Evolutionary conservation across 2,113 vertebrate species (phyloP).

Genomic region (crab-eating macaque (Macaca fascicularis)): DNA sequence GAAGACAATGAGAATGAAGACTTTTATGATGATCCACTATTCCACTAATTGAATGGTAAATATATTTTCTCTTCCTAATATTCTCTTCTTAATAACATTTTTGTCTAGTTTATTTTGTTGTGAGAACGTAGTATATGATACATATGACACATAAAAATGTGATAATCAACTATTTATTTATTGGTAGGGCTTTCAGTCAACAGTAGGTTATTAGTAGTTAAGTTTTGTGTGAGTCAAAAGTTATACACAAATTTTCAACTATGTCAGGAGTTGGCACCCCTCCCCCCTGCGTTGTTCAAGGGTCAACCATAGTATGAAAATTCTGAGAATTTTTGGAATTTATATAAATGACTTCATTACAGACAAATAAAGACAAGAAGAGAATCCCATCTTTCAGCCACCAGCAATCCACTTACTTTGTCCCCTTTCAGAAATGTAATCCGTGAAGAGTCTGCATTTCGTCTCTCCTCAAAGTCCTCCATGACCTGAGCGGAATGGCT

Average conservation of each 20-base stretch:
- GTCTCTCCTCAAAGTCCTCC: constrained; percentile 95
- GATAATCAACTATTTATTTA: neutral
- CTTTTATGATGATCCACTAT: neutral
- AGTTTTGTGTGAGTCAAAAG: neutral
- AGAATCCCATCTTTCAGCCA: neutral
- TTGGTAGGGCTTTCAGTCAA: neutral
- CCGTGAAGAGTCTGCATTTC: constrained; percentile 90
- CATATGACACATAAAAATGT: neutral
- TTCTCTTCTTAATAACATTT: neutral
- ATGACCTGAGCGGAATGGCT: constrained; percentile 90
- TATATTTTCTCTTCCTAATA: neutral
- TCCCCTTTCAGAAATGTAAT: constrained; percentile 95
- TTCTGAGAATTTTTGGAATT: neutral
- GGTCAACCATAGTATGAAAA: neutral
- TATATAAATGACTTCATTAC: neutral
- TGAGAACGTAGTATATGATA: neutral
- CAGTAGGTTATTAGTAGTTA: neutral
- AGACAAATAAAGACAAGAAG: neutral
- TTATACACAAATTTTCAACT: neutral
- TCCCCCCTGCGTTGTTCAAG: neutral
- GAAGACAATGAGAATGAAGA: neutral
- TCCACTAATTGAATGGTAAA: neutral
- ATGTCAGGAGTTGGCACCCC: neutral
- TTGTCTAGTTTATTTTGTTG: neutral
- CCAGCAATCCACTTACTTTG: constrained; percentile 84